These are phyloP conservation scores for Cyprinodon brontotheroides DNA, from an alignment of 2,113 vertebrate species.

Conservation along the genomic window DNA sequence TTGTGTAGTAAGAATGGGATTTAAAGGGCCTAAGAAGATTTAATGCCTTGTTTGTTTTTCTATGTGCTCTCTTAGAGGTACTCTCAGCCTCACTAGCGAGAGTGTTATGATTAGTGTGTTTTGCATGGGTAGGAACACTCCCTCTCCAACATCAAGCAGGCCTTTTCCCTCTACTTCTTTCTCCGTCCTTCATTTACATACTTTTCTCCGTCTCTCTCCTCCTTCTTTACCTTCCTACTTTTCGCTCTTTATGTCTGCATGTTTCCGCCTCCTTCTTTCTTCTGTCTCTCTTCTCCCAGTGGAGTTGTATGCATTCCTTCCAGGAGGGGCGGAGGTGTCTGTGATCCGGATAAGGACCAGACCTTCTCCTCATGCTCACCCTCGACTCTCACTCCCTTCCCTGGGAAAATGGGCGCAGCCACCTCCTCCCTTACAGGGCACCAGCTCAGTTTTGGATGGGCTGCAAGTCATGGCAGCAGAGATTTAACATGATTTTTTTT, in stretches of 20 bases:
- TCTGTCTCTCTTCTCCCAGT: conserved; percentile 60
- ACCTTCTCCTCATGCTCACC: conserved; percentile 59
- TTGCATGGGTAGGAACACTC: conserved; percentile 53
- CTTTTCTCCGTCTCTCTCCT: conserved; percentile 57
- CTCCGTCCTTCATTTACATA: conserved; percentile 48
- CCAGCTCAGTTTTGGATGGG: conserved; percentile 58
- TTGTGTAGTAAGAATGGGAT: conserved; percentile 50
- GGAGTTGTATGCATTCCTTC: conserved; percentile 76
- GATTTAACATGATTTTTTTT: conserved; percentile 76
- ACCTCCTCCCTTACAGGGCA: conserved; percentile 68
- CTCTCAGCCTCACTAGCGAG: conserved; percentile 45
- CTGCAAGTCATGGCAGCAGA: conserved; percentile 71
- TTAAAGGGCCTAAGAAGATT: conserved; percentile 62
- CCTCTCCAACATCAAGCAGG: conserved; percentile 49
- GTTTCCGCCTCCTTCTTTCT: conserved; percentile 66
- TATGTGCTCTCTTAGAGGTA: conserved; percentile 53
- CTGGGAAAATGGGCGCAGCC: conserved; percentile 75
- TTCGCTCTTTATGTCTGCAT: conserved; percentile 64
- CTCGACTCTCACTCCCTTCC: conserved; percentile 63
- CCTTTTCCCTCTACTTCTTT: conserved; percentile 27
- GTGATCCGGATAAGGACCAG: conserved; percentile 70
- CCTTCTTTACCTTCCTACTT: conserved; percentile 59
- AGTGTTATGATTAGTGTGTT: conserved; percentile 62
- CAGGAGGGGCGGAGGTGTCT: conserved; percentile 80
- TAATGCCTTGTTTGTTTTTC: conserved; percentile 75